phyloP scores from a whole-genome alignment of 1,140 invertebrate genomes.

The Brachionus rotundiformis region DNA sequence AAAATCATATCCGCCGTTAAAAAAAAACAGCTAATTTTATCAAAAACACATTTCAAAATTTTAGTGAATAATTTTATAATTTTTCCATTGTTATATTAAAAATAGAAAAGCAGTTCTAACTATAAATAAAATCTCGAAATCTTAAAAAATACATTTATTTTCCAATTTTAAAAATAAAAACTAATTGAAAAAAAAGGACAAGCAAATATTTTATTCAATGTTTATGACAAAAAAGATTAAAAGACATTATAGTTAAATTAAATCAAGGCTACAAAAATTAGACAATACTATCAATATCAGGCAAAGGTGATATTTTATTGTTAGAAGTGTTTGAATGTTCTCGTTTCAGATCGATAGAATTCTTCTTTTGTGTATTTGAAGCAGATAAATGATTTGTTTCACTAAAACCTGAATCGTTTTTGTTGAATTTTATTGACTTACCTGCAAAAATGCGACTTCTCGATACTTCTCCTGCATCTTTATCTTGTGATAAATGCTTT shows the following conservation, averaged over 20 bases:
- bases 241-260: too few relatives aligned
- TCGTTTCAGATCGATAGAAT: not conserved
- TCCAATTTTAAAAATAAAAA: too few relatives aligned
- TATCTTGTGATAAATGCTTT: conserved; percentile 11
- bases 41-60: too few relatives aligned
- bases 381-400: conserved; percentile 2
- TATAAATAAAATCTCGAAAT: too few relatives aligned
- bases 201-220: too few relatives aligned
- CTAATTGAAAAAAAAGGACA: not conserved
- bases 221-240: too few relatives aligned
- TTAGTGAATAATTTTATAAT: too few relatives aligned
- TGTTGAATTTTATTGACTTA: not conserved
- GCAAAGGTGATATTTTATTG: conserved; percentile 29
- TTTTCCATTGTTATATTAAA: too few relatives aligned
- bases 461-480: not conserved
- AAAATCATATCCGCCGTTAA: not conserved
- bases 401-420: conserved; percentile 49
- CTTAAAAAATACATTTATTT: too few relatives aligned
- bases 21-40: too few relatives aligned
- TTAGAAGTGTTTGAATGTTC: not conserved
- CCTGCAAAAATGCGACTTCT: not conserved
- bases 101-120: not conserved
- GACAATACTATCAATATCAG: conserved; percentile 42
- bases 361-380: not conserved
- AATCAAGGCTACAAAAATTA: not conserved